Evolutionary conservation across 1,140 invertebrate species (phyloP), one percentile per base, ranked within the genome.

Genomic region (Orius insidiosus): DNA sequence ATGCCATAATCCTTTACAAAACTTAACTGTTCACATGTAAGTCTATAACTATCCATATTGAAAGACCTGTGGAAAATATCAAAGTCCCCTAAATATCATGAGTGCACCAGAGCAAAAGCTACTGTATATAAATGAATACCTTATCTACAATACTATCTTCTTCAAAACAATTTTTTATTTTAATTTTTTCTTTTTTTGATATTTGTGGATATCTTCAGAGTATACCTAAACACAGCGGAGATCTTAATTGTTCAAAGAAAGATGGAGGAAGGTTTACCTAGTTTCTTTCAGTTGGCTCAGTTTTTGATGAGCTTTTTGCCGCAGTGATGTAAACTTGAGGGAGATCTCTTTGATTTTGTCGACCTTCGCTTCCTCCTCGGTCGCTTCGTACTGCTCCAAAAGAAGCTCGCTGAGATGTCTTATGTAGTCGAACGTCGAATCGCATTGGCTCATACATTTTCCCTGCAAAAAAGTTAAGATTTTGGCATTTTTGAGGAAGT

Each of bases 371-470:
- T 76, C 71, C 44, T 82, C 72, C 41, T 68, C 63, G 3, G 67
- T 71, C 14, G 76, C 70, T 41, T 77, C 72, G 53, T 76, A 80
- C 58, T 88, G 81, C 32, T 74, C 74, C 3, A 82, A 60, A 2
- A 89, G 63, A 6, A 86, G 56, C 34, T 72, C 68, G 45, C 81
- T 77, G 10, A 90, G 65, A 66, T 87, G 80, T 55, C 75, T 76
- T 1, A 86, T 73, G 11, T 86, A 59, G 61, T 89, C 85, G 33
- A 82, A 67, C 9, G 72, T 74, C 1, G 75, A 78, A 55, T 82
- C 73, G 56, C 76, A 80, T 42, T 71, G 73, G 48, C 74, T 72
- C 15, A 80, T 67, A 48, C 74, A 58, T 62, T 79, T 79, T 19
- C 72, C 70, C 69, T 74, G 52, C 14, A 52, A 48, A 47, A 30